These are phyloP conservation scores for Peromyscus maniculatus DNA, from an alignment of 2,113 vertebrate species.

Conservation along the genomic window DNA sequence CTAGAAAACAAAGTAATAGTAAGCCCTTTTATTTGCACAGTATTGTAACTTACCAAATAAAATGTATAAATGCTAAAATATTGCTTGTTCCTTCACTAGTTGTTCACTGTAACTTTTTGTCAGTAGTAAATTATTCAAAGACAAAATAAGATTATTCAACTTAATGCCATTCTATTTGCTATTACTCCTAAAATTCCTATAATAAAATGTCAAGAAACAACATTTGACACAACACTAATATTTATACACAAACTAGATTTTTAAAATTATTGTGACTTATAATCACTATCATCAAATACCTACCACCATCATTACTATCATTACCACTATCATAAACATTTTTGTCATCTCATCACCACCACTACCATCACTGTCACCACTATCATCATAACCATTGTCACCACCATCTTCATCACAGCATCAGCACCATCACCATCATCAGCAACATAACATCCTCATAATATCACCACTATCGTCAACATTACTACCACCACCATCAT, in stretches of 20 bases:
- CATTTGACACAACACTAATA: not conserved
- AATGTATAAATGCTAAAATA: not conserved
- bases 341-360: not conserved
- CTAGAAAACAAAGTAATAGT: not conserved
- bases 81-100: not conserved
- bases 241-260: not conserved
- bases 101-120: not conserved
- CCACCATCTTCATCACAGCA: not conserved
- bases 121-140: conserved; percentile 14
- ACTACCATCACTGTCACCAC: no score
- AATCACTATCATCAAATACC: not conserved
- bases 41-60: conserved; percentile 42
- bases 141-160: not conserved
- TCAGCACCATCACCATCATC: not conserved
- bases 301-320: not conserved
- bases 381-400: not conserved
- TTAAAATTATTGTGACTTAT: not conserved
- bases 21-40: not conserved
- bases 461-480: not conserved
- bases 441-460: not conserved
- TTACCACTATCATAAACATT: not conserved
- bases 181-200: conserved; percentile 20
- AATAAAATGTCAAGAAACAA: not conserved
- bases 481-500: not conserved
- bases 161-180: not conserved